A percentile compares a stretch with the other conserved stretches of the same genome.
phyloP scores from a whole-genome alignment of 2,797 vertebrate species.

The Muscicapa striata region DNA sequence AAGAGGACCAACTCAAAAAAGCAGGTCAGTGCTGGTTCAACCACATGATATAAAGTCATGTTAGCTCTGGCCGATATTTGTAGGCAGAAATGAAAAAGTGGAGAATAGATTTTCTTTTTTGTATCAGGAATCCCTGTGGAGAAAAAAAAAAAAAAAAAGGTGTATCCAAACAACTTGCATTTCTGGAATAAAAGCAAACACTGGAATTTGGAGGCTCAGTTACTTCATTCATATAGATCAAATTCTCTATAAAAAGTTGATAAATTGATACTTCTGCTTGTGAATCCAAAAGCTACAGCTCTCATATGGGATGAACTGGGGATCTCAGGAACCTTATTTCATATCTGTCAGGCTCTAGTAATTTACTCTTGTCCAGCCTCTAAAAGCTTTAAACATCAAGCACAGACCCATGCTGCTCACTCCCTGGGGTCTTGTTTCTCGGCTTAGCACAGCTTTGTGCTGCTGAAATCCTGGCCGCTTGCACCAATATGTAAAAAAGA shows the following conservation, averaged over 20 bases:
- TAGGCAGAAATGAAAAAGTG: not conserved
- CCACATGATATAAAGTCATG: fast-evolving
- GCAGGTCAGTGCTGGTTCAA: not conserved
- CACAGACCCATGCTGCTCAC: not conserved
- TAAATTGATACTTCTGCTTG: not conserved
- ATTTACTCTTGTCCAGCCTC: not conserved
- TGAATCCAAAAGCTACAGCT: not conserved
- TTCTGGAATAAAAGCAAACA: not conserved
- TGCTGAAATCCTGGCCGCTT: not conserved
- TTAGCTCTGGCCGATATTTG: not conserved
- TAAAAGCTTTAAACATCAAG: not conserved
- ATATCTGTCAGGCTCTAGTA: not conserved
- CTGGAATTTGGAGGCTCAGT: not conserved
- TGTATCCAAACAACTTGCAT: not conserved
- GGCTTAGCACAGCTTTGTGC: not conserved
- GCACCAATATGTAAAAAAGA: not conserved
- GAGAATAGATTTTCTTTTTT: not conserved
- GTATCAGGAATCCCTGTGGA: not conserved
- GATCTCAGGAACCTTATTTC: not conserved
- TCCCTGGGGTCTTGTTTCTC: not conserved
- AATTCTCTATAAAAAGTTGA: not conserved
- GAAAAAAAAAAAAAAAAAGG: not conserved
- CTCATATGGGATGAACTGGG: not conserved
- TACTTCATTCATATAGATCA: not conserved
- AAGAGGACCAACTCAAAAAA: not conserved